Evolutionary conservation across 2,888 invertebrate species (phyloP).

Genomic region (Noctua pronuba): DNA sequence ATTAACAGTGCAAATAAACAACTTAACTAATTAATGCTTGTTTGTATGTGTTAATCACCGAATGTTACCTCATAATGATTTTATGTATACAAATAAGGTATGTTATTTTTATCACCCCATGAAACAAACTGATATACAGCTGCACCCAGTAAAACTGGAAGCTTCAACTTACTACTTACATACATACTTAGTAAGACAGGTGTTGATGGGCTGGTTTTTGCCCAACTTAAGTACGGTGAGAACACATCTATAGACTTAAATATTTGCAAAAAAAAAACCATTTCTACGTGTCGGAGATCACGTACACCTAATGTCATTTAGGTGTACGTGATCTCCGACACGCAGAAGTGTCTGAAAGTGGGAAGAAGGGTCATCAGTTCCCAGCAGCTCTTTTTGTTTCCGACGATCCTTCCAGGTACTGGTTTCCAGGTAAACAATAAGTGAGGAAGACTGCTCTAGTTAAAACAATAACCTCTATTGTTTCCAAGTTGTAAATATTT

Average conservation of each 20-base stretch:
- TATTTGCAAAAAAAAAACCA: background rate
- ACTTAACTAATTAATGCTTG: conserved; percentile 11
- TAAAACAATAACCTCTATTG: background rate
- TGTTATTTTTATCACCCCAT: too few species aligned
- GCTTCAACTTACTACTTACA: too few species aligned
- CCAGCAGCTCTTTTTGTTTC: background rate
- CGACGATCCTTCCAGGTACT: background rate
- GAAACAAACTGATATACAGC: too few species aligned
- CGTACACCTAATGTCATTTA: background rate
- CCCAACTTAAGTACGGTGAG: too few species aligned
- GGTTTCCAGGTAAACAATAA: background rate
- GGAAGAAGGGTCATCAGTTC: background rate
- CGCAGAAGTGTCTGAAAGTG: background rate
- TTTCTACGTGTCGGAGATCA: too few species aligned
- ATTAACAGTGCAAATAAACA: conserved; percentile 28
- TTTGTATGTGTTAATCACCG: background rate
- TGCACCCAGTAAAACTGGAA: background rate
- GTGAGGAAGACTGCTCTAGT: background rate
- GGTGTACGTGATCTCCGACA: background rate
- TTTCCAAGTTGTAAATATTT: conserved; percentile 27
- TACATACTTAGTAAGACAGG: background rate
- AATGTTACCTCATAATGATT: background rate
- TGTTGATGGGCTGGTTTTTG: background rate
- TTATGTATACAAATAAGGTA: background rate
- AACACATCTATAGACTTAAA: background rate